phyloP scores from a whole-genome alignment of 1,140 invertebrate species.

The Hermetia illucens region DNA sequence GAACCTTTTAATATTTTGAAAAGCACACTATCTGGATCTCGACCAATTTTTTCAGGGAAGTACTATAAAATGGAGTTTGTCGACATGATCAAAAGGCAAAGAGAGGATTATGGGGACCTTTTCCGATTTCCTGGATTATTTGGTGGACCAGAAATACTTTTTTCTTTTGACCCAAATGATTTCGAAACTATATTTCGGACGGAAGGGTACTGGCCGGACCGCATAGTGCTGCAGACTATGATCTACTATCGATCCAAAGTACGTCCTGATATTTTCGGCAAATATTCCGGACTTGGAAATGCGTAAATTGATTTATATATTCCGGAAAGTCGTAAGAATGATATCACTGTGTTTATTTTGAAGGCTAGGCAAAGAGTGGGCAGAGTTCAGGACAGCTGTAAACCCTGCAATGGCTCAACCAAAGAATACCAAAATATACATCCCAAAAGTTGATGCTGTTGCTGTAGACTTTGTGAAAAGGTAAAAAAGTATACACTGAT shows the following conservation, averaged over 20 bases:
- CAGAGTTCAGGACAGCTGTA: not conserved
- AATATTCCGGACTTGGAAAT: slow-evolving; percentile 11
- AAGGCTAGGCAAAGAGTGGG: too few species aligned
- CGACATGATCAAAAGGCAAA: not conserved
- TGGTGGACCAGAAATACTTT: slow-evolving; percentile 9
- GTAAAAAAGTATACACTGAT: too few species aligned
- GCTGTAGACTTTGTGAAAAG: slow-evolving; percentile 1
- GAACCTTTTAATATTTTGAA: too few species aligned
- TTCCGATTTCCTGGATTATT: slow-evolving; percentile 9
- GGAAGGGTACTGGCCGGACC: slow-evolving; percentile 19
- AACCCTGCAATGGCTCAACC: slow-evolving; percentile 4
- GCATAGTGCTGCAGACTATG: slow-evolving; percentile 9
- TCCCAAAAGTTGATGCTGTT: slow-evolving; percentile 2
- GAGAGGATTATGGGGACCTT: slow-evolving; percentile 10
- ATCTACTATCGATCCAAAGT: slow-evolving; percentile 11
- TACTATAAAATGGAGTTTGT: not conserved
- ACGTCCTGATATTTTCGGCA: slow-evolving; percentile 15
- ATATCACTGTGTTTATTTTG: too few species aligned
- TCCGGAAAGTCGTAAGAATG: not conserved
- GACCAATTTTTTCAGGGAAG: not conserved
- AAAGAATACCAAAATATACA: slow-evolving; percentile 1
- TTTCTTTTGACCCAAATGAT: slow-evolving; percentile 15
- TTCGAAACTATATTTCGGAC: slow-evolving; percentile 15
- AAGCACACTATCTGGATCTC: too few species aligned
- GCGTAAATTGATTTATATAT: slow-evolving; percentile 11